These are phyloP conservation scores for Spatulosminthurus flaviceps DNA, from an alignment of 2,888 invertebrate species.

Conservation along the genomic window DNA sequence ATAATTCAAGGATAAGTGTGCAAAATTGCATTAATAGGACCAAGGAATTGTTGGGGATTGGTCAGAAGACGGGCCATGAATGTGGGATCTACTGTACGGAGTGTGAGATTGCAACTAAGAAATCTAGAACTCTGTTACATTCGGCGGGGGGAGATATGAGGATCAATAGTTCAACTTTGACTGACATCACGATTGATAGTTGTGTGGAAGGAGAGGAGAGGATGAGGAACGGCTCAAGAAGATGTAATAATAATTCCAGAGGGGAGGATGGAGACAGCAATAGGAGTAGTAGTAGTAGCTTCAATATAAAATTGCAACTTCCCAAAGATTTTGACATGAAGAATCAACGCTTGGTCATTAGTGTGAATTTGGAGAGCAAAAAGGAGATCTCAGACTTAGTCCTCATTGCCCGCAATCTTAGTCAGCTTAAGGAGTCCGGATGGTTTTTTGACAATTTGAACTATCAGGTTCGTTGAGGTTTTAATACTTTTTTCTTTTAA, in stretches of 20 bases:
- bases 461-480: constrained; percentile 28
- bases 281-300: not conserved
- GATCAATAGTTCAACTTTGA: constrained; percentile 29
- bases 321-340: not conserved
- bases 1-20: not conserved
- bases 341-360: constrained; percentile 15
- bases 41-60: not conserved
- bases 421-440: constrained; percentile 35
- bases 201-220: not conserved
- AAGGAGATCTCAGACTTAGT: not conserved
- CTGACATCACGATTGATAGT: constrained; percentile 1
- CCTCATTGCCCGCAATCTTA: constrained; percentile 21
- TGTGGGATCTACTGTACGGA: constrained; percentile 45
- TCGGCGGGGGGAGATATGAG: constrained; percentile 46
- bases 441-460: constrained; percentile 32
- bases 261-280: not conserved
- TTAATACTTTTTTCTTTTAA: not conserved
- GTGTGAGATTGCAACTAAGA: constrained; percentile 45
- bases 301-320: not conserved
- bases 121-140: constrained; percentile 41
- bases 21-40: not conserved
- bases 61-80: not conserved
- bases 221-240: not conserved
- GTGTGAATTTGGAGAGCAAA: not conserved
- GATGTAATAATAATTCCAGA: not conserved